Conservation (phyloP, 2,888 invertebrate genomes). For the Trypoxylon attenuatum region DNA sequence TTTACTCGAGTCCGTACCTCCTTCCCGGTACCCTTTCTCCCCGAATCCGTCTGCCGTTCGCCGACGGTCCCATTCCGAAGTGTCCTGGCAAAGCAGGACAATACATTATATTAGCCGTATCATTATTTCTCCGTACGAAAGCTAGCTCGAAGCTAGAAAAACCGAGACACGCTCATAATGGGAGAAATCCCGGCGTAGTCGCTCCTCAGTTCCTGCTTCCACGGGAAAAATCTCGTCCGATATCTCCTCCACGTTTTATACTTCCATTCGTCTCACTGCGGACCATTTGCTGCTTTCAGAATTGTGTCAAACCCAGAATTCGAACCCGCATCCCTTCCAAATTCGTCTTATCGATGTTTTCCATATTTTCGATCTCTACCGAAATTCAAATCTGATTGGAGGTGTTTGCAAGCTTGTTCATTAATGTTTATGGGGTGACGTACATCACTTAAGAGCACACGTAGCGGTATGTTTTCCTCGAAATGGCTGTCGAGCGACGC, state of each 20-base stretch:
- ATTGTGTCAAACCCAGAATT: neutral
- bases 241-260: neutral
- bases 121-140: slow-evolving; percentile 67
- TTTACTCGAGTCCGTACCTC: slow-evolving; percentile 26
- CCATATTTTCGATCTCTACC: neutral
- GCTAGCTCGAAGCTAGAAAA: slow-evolving; percentile 58
- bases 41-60: slow-evolving; percentile 20
- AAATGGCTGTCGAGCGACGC: slow-evolving; percentile 11
- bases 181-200: slow-evolving; percentile 58
- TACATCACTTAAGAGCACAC: slow-evolving; percentile 16
- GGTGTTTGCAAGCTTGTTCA: too few species aligned
- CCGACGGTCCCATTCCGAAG: slow-evolving; percentile 58
- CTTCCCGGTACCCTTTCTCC: slow-evolving; percentile 31
- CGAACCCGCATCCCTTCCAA: neutral
- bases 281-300: neutral
- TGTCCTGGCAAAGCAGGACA: slow-evolving; percentile 64
- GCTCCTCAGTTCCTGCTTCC: slow-evolving; percentile 26
- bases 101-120: slow-evolving; percentile 69
- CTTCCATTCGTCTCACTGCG: neutral
- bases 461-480: slow-evolving; percentile 1
- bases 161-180: slow-evolving; percentile 61
- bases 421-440: neutral
- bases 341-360: neutral
- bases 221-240: slow-evolving; percentile 20
- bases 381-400: too few species aligned